phyloP scores from a whole-genome alignment of 1,140 invertebrate species.

The Orius insidiosus region DNA sequence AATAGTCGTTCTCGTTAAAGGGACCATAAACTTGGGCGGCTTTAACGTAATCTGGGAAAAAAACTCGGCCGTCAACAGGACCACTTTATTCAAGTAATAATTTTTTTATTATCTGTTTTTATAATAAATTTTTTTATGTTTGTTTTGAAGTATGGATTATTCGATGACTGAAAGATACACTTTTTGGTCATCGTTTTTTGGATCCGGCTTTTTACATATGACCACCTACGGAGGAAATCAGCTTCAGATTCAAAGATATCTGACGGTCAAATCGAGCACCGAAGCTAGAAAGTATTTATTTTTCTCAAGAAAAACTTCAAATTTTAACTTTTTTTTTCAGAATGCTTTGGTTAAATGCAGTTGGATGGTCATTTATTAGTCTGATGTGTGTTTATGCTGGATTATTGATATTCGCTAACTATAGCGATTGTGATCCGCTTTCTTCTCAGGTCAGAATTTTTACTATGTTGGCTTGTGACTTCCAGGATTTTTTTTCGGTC shows the following conservation, averaged over 20 bases:
- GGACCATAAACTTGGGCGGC: conserved; percentile 61
- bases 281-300: conserved; percentile 29
- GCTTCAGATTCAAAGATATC: conserved; percentile 37
- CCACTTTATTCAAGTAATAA: conserved; percentile 52
- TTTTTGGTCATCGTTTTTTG: conserved; percentile 54
- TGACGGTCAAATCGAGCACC: conserved; percentile 30
- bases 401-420: conserved; percentile 65
- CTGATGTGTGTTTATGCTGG: conserved; percentile 41
- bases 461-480: too few species aligned
- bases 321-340: conserved; percentile 17
- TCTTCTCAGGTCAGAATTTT: conserved; percentile 54
- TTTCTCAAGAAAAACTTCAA: not conserved
- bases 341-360: conserved; percentile 24
- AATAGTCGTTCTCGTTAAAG: conserved; percentile 60
- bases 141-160: not conserved
- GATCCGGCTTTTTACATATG: conserved; percentile 27
- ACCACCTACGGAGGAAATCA: conserved; percentile 39
- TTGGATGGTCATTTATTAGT: conserved; percentile 23
- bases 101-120: not conserved
- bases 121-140: too few species aligned
- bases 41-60: conserved; percentile 44
- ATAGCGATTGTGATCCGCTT: conserved; percentile 69
- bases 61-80: conserved; percentile 45
- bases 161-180: conserved; percentile 49
- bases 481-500: too few species aligned